Conservation (phyloP, 1,140 invertebrate genomes). For the Zaprionus lachaisei region DNA sequence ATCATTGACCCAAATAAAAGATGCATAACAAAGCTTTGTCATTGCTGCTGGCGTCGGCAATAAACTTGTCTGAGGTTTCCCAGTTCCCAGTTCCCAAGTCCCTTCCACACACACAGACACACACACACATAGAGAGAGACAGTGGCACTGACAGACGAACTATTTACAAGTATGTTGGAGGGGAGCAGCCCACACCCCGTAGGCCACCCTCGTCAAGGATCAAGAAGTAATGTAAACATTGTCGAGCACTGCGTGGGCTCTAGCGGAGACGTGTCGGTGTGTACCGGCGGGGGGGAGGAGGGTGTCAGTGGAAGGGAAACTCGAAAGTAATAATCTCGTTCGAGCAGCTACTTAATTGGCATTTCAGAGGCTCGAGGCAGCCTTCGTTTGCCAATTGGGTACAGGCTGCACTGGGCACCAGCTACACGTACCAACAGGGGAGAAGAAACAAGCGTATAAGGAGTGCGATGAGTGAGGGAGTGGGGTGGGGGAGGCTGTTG, state of each 20-base stretch:
- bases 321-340: conserved; percentile 6
- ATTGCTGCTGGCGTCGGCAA: conserved; percentile 2
- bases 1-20: conserved; percentile 7
- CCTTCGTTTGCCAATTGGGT: neutral
- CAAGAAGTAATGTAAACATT: conserved; percentile 7
- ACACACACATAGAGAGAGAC: neutral
- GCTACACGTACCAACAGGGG: neutral
- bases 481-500: conserved; percentile 6
- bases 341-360: conserved; percentile 6
- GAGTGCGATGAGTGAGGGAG: neutral
- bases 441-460: too few species aligned
- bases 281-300: neutral
- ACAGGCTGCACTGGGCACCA: neutral
- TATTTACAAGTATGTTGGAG: neutral
- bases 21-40: conserved; percentile 4
- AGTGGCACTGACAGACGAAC: neutral
- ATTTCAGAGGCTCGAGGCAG: conserved; percentile 4
- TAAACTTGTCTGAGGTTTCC: conserved; percentile 3
- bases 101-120: neutral
- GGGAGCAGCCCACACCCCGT: neutral
- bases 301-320: neutral
- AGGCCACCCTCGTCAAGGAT: conserved; percentile 4
- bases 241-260: neutral
- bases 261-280: neutral
- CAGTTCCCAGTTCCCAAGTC: neutral